These are phyloP conservation scores for Epinotia ramella DNA, from an alignment of 2,888 invertebrate genomes.

Conservation along the genomic window DNA sequence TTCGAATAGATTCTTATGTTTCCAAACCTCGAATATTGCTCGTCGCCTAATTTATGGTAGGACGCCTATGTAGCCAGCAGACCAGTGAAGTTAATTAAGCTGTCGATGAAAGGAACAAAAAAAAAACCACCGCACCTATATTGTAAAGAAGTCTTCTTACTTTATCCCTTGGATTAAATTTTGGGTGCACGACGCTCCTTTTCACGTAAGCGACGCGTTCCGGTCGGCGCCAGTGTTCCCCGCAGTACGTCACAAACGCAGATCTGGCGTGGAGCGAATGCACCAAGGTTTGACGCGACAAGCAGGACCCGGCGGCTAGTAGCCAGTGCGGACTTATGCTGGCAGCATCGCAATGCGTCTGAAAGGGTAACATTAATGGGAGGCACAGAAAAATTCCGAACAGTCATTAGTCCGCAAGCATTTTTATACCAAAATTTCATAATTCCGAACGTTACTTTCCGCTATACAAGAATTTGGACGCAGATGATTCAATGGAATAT, in stretches of 20 bases:
- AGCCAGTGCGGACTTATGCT: conserved; percentile 74
- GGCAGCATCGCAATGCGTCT: conserved; percentile 77
- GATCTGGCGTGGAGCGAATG: conserved; percentile 60
- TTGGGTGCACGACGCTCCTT: conserved; percentile 69
- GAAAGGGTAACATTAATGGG: conserved; percentile 30
- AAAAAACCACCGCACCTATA: conserved; percentile 62
- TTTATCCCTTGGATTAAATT: conserved; percentile 60
- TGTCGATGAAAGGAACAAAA: no score
- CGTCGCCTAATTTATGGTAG: no score
- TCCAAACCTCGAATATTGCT: no score
- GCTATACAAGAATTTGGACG: no score
- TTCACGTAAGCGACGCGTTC: conserved; percentile 72
- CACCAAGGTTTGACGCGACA: conserved; percentile 65
- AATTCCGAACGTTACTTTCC: no score
- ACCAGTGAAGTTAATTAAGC: no score
- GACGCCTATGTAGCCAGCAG: no score
- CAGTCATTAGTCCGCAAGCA: no score
- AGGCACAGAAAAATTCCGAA: no score
- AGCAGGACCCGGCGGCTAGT: conserved; percentile 69
- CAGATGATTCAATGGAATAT: no score
- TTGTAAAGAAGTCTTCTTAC: conserved; percentile 66
- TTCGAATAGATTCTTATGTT: no score
- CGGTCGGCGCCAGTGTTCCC: conserved; percentile 67
- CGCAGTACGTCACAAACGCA: conserved; percentile 73
- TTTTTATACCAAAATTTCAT: no score